Base-by-base conservation (phyloP, 2,888 invertebrate genomes). In the Cactoblastis cactorum region DNA sequence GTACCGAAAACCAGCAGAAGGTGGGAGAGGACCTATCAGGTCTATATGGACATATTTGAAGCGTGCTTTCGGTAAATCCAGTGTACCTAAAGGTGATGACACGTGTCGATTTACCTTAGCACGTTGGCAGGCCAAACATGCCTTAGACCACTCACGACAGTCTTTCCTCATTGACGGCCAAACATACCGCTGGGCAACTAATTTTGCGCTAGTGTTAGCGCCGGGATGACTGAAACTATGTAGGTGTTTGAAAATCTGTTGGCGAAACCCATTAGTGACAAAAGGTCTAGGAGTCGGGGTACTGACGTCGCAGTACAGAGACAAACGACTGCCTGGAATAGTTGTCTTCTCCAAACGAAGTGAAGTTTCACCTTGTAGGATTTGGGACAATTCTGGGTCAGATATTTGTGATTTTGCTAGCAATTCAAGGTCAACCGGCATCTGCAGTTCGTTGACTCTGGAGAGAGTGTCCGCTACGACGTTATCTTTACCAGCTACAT, bases 161-260 rank as follows among this genome's bases (percentile, higher is more conserved):
- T 80, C 71, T n/a, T 54, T 57, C 0, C 70, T 61, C 3, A 80
- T 62, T 1, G 51, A 50, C 8, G 74, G 74, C 78, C 80, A 80
- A 0, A 79, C 69, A 39, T 59, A 80, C 0, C 71, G 65, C 33
- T 70, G 46, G 0, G 67, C 49, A 2, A 82, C 57, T 1, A 63
- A 47, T 37, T 41, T 75, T 1, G 51, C 55, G 0, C 58, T 50
- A 1, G 60, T 58, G 9, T 57, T 63, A 14, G 55, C 59, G 24
- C 57, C 59, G 8, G 63, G 62, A 11, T 62, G 61, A 14, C 59
- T 60, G 0, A 66, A 49, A 0, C 50, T 35, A 32, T 68, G 69
- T 0, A 69, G 48, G 19, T 54, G 50, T 3, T 65, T 61, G 14
- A 65, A 69, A 0, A 63, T 47, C 34, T 60, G 57, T 19, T 51